Base-by-base conservation (phyloP, 2,797 vertebrate species). In the Cuniculus paca region DNA sequence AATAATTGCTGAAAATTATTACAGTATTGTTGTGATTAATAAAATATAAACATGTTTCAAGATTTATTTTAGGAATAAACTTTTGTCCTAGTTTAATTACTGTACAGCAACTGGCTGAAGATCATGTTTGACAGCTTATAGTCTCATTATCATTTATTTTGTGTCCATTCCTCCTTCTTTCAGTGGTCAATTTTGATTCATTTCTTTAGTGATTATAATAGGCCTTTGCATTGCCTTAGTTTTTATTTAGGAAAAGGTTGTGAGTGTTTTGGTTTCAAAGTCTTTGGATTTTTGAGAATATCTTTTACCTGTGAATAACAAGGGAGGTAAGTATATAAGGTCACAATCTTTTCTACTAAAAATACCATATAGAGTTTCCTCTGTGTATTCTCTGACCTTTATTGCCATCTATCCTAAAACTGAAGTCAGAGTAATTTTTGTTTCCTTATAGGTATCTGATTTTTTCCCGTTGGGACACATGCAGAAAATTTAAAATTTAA, bases 41-140 rank as follows among this genome's bases (percentile, higher is more conserved):
- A 82, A 95, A 82, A 88, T 78, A 28, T 48, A 88, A 65, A 93
- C 56, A 5, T 85, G 26, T 86, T 90, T 74, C 9, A 95, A 91
- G 42, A 63, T 22, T 72, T 60, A 89, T 68, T 83, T 88, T 72
- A n/a, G n/a, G 2, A n/a, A 70, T 80, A 52, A 79, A 39, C 7
- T 61, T 93, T 86, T 87, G 56, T 92, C 70, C 26, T 60, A 92
- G 28, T 79, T 84, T 95, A 80, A 90, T 81, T 81, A 65, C 11
- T 14, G 17, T 70, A 11, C n/a, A 80, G 24, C 24, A 96, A 87
- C 7, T 75, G 50, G 20, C 36, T 77, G 22, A 58, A 80, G 90
- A 79, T 52, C 26, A 77, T 72, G n/a, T 72, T 74, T 95, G 88
- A 60, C 26, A 77, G 45, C 39, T 90, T 84, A 11, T 12, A 42